Base-by-base conservation (phyloP, 1,140 invertebrate species). In the Drosophila athabasca region DNA sequence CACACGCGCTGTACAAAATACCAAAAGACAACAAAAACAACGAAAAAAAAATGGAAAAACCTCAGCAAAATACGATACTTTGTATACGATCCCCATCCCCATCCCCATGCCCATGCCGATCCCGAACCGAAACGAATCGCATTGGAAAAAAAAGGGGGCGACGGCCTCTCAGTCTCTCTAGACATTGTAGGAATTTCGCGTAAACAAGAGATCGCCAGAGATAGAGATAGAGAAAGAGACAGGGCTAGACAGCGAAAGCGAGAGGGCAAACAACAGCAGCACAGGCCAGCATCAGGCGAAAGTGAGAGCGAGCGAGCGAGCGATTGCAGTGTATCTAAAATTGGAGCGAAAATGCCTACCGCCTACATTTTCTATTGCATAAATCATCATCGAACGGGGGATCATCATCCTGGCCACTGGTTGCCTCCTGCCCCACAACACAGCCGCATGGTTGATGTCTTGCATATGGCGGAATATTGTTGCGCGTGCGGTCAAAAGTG, bases 401-500 rank as follows among this genome's bases (percentile, higher is more conserved):
- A 39, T 39, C 35, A 69, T 68, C 50, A 31, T 41, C 66, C 49
- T 19, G 17, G 17, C 17, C 17, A 19, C 49, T 22, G 31, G 43
- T 68, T 69, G 48, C 66, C 49, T 39, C 66, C 49, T 39, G 35
- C 35, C 35, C 9, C 31, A 35, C 9, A 35, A 9, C 2, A 6
- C 4, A 11, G 31, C 31, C 31, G 1, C 35, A 39, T 39, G 44
- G 59, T 62, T 83, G 79, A 82, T 67, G 79, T 62, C 57, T 82
- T 82, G 61, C 79, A 82, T 82, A 83, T 82, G 79, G 79, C 64
- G 62, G 64, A 54, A 57, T 69, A 74, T 60, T 60, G 49, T 54
- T 75, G 79, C 79, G 79, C 79, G 79, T 82, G 79, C 79, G 79
- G 74, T 67, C 66, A 71, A 61, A 82, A 65, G 49, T 73, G 57